Percentiles rank a stretch among this genome's conserved stretches.
Conservation (phyloP, 1,140 invertebrate species). For the Drosophila chauvacae region DNA sequence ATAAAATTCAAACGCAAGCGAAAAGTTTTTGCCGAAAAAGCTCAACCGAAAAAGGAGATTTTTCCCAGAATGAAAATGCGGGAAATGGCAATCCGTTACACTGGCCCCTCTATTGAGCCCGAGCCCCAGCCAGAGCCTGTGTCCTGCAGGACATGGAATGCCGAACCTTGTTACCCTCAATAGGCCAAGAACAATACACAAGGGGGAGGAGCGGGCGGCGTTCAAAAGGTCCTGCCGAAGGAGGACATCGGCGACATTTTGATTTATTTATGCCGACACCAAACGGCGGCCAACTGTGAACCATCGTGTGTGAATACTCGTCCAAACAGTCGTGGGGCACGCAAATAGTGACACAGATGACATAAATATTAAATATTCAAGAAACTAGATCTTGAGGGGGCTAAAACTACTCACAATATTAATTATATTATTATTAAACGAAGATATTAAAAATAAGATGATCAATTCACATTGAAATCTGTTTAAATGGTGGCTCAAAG, state of each 20-base stretch:
- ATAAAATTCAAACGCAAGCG: constrained; percentile 81
- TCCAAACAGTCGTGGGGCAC: not conserved
- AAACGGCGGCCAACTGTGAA: constrained; percentile 35
- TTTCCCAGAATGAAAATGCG: constrained; percentile 12
- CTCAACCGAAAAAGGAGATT: constrained; percentile 52
- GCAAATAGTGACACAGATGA: not conserved
- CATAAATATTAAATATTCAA: not conserved
- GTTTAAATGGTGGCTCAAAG: not conserved
- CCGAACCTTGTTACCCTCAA: constrained; percentile 49
- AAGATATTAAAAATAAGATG: no score
- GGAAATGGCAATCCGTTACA: constrained; percentile 22
- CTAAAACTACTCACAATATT: not conserved
- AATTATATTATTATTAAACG: not conserved
- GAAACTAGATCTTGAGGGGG: not conserved
- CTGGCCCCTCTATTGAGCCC: constrained; percentile 20
- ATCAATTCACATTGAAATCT: not conserved
- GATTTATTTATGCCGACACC: constrained; percentile 76
- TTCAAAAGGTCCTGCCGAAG: constrained; percentile 17
- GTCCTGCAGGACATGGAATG: constrained; percentile 23
- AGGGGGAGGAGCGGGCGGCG: not conserved
- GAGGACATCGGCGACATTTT: constrained; percentile 69
- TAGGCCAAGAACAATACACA: constrained; percentile 59
- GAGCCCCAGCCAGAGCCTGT: constrained; percentile 3
- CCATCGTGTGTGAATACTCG: constrained; percentile 2
- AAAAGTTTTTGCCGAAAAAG: constrained; percentile 70